Evolutionary conservation across 2,113 vertebrate genomes (phyloP), one percentile per base, ranked within the genome.

Genomic region (Pterocles orientalis): DNA sequence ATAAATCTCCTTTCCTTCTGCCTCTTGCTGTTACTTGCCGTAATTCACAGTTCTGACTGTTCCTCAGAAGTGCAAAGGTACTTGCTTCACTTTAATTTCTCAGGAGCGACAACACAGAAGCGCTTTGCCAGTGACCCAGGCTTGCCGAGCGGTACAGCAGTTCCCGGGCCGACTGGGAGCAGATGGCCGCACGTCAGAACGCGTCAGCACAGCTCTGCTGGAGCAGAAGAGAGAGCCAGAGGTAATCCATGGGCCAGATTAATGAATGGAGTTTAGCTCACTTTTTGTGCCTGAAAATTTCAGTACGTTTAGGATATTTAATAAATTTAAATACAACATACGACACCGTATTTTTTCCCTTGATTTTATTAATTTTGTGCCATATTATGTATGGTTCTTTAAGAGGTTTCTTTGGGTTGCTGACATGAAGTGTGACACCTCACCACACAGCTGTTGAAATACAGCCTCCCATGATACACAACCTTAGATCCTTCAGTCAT

Each of bases 101-200:
- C 61, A 8, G 18, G 47, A 90, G 56, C 58, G 72, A 70, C 77
- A 92, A 54, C 12, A 24, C 80, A 47, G 18, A 53, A 64, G 23
- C 6, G 71, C 51, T 88, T 66, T 93, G 76, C 86, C 80, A 66
- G 88, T 58, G 86, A 77, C 86, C 83, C 88, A 64, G 91, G 6
- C 91, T 33, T 3, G 48, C 47, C 66, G 69, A 86, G 72, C 58
- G 21, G 60, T 10, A 3, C 50, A 56, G 76, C 83, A 56, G 3
- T 54, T 71, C 28, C 71, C 92, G 10, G 18, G 10, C 68, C 78
- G 88, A 60, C 79, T 28, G 1, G 3, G 76, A 69, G 9, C 91
- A 94, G 83, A 88, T 95, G 94, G 88, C 12, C 39, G 56, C 66
- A 47, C 19, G 60, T 60, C 94, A 93, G 79, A 81, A 62, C 76